Evolutionary conservation across 1,140 invertebrate genomes (phyloP), one percentile per base, ranked within the genome.

Genomic region (Macrosteles quadrilineatus): DNA sequence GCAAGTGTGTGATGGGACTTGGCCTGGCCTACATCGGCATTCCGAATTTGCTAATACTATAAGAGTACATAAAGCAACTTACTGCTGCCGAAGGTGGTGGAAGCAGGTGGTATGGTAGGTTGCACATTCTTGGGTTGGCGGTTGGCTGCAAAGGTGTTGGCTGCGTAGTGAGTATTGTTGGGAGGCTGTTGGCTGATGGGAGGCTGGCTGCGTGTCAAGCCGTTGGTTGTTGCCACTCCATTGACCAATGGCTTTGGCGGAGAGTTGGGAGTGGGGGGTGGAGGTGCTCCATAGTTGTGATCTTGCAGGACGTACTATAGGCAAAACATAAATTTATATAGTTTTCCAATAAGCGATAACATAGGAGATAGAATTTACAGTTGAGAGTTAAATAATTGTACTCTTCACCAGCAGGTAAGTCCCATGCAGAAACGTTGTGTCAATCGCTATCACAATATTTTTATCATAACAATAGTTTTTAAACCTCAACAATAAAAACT

Each of bases 201-300:
- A 12, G 43, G 25, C 11, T 67, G 65, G 43, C 45, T 53, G 11
- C 43, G 27, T 6, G 65, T 12, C 2, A 67, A 23, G 17, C 65
- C 65, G 19, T 67, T 67, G 1, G 27, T 17, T 12, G 40, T 53
- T 21, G 68, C 0, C 1, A 69, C 36, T n/a, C 68, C 68, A 50
- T 69, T 69, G 19, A 69, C 53, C 53, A 55, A 30, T 0, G 68
- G 53, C 53, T 69, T 69, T 14, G 68, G 23, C 0, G 68, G 25
- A 14, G 57, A 17, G 27, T 40, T 57, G 2, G 70, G 70, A 4
- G 70, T 57, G 19, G 62, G 47, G 12, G 73, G 72, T 14, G 55
- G 66, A 17, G 66, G 72, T 0, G 74, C 74, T 31, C 71, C 73
- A 55, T 75, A 75, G 55, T 72, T 75, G 64, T 75, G 74, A 50